Base-by-base conservation (phyloP, 2,797 vertebrate genomes). In the Cuniculus paca region DNA sequence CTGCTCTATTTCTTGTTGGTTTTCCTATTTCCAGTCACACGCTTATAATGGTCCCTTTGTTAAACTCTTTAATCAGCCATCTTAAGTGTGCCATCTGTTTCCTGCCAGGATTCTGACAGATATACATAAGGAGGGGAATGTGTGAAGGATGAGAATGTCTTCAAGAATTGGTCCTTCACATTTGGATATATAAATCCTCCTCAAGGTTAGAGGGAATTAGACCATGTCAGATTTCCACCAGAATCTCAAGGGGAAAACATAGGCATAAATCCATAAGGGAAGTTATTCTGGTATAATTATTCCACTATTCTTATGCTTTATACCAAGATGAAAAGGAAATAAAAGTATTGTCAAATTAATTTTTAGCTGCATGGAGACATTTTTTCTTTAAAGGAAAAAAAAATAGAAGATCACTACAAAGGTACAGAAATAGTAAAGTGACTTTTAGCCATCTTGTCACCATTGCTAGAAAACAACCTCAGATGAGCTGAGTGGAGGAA, bases 31-130 rank as follows among this genome's bases (percentile, higher is more conserved):
- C 36, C 52, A 77, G 19, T 86, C 58, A 20, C 79, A 56, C 95
- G 52, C 90, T 89, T 89, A 92, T 78, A 61, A 85, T 36, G 54
- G 8, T 52, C 77, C 48, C 39, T 91, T 93, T 91, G 75, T 86
- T 83, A 72, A 83, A 74, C 48, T 60, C 54, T 75, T 39, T 84
- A 83, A 83, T 72, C 83, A 86, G 45, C 39, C 61, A 36, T 19
- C 42, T 52, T 77, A 52, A 63, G n/a, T 6, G 5, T 17, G 31
- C 60, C 82, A 52, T 94, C 95, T 95, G 82, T 78, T 87, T 77
- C 20, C 77, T 91, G 50, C 36, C 54, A 82, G 70, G 50, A 81
- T 39, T 94, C 86, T 94, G 42, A 70, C 26, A 84, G 42, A 93
- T 74, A 42, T 34, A 36, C 85, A 36, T 58, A 34, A 86, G 82